A percentile compares a stretch with the other conserved stretches of the same genome.
These are phyloP conservation scores for Anser cygnoides DNA, from an alignment of 2,113 vertebrate species.

Conservation along the genomic window DNA sequence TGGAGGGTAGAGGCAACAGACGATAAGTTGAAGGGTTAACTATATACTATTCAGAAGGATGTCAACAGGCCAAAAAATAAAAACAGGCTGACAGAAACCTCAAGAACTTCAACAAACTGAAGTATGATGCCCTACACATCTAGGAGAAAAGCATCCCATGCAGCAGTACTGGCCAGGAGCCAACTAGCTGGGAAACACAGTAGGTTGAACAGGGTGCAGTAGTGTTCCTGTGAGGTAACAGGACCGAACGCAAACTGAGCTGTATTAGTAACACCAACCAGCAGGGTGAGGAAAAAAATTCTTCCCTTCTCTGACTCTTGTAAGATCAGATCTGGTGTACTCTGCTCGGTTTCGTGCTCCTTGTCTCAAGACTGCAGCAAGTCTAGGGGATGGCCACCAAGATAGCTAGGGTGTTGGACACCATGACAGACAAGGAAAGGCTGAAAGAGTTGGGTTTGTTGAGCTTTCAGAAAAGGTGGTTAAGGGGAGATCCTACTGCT, in stretches of 20 bases:
- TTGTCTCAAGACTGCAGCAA: neutral
- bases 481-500: neutral
- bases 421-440: neutral
- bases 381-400: neutral
- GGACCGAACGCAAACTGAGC: neutral
- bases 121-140: neutral
- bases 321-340: neutral
- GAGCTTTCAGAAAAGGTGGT: neutral
- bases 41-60: neutral
- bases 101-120: neutral
- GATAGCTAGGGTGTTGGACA: neutral
- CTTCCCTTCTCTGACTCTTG: neutral
- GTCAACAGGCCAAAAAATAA: neutral
- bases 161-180: neutral
- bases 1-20: neutral
- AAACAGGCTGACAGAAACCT: neutral
- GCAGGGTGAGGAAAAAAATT: neutral
- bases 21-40: neutral
- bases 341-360: neutral
- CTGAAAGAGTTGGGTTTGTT: neutral
- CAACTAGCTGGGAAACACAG: neutral
- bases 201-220: neutral
- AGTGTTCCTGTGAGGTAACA: neutral
- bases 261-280: neutral
- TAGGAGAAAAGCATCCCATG: neutral